Evolutionary conservation across 2,888 invertebrate species (phyloP), one percentile per base, ranked within the genome.

Genomic region (Fissipunctia ypsillon): DNA sequence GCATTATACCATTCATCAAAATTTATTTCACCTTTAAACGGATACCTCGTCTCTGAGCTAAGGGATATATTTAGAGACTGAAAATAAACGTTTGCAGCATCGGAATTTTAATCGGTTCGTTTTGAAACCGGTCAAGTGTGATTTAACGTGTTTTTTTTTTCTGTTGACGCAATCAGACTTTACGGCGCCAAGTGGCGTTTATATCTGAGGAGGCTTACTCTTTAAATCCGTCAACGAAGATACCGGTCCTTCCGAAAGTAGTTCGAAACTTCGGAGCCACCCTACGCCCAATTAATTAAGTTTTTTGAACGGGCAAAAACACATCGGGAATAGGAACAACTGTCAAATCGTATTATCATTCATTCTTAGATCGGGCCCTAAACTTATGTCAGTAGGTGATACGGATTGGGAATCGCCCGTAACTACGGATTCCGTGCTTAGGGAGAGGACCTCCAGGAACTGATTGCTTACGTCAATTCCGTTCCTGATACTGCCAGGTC

Each of bases 31-130:
- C 85, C 87, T 87, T 79, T 78, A 73, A 67, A 52, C 78, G 80
- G 73, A 86, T 83, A 80, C 72, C 59, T 72, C 75, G 64, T 78
- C 76, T 76, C 56, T 88, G 86, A 86, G 84, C 83, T 73, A 85
- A 87, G 74, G 71, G 25, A 35, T 86, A 84, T 81, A 83, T 80
- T 81, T 86, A 86, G 85, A 83, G 43, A 25, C 50, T 63, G 75
- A 73, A 75, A 82, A 81, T 68, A 76, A 76, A 74, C 76, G 73
- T 56, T 63, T 50, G 63, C 74, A 81, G 12, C 80, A 63, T 75
- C 22, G 86, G 82, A 54, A 85, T 85, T 86, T 85, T 82, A 84
- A 85, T 86, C 80, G 73, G 28, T 57, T 65, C 68, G 65, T 67
- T 82, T 64, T 43, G 35, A 80, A 75, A 67, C 60, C 60, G 76